Percentiles rank a stretch among this genome's conserved stretches.
phyloP scores from a whole-genome alignment of 2,113 vertebrate genomes.

The Apeltes quadracus region DNA sequence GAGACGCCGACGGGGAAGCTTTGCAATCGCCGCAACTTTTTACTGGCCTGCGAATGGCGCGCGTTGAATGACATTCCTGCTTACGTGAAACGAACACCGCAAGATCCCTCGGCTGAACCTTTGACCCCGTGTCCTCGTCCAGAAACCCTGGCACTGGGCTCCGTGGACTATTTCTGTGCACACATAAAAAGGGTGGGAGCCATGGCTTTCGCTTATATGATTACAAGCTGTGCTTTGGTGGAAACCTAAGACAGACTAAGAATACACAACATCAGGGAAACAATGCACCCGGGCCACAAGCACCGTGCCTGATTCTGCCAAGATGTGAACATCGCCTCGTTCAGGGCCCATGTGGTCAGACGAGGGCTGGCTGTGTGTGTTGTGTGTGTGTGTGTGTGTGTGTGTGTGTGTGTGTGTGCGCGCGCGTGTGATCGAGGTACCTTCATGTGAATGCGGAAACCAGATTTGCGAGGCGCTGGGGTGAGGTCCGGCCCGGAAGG shows the following conservation, averaged over 20 bases:
- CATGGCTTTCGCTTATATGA: constrained; percentile 29
- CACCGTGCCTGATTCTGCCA: constrained; percentile 25
- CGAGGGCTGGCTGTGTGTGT: constrained; percentile 32
- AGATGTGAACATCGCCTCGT: constrained; percentile 22
- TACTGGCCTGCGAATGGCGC: constrained; percentile 28
- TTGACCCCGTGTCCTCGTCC: constrained; percentile 66
- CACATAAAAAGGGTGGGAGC: constrained; percentile 69
- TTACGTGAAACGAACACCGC: constrained; percentile 71
- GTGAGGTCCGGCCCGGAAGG: constrained; percentile 89
- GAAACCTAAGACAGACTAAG: constrained; percentile 49
- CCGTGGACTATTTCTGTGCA: constrained; percentile 57
- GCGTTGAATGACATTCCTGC: constrained; percentile 66
- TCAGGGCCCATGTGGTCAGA: constrained; percentile 19
- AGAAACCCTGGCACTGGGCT: constrained; percentile 58
- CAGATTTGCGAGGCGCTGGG: constrained; percentile 94
- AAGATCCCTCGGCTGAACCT: constrained; percentile 78
- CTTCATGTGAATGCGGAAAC: constrained; percentile 98
- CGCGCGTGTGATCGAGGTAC: constrained; percentile 74
- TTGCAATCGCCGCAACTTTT: constrained; percentile 58
- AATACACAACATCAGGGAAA: constrained; percentile 63
- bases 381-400: constrained; percentile 38
- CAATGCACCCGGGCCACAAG: constrained; percentile 56
- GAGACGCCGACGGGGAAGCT: constrained; percentile 60
- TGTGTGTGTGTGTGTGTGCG: constrained; percentile 29
- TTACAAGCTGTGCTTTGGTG: constrained; percentile 57